Conservation (phyloP, 2,888 invertebrate species). For the Habrosyne pyritoides region DNA sequence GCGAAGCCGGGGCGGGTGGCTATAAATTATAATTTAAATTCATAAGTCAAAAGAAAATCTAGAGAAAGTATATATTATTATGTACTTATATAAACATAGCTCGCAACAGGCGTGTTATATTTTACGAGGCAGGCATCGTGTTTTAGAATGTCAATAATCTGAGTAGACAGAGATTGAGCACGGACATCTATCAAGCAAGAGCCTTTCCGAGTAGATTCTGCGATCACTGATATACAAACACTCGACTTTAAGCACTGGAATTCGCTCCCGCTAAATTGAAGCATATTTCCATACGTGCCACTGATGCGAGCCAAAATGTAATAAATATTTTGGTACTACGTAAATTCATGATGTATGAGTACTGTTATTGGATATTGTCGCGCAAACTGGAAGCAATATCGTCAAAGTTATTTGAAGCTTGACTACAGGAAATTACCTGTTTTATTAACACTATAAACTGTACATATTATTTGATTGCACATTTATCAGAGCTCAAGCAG, state of each 20-base stretch:
- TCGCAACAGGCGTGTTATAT: background rate
- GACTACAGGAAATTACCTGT: slow-evolving; percentile 8
- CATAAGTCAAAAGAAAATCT: background rate
- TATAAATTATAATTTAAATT: background rate
- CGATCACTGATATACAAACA: slow-evolving; percentile 42
- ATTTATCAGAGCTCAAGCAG: background rate
- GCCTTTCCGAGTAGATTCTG: slow-evolving; percentile 35
- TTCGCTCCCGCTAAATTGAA: background rate
- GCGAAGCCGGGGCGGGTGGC: no score
- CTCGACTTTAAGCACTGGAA: slow-evolving; percentile 13
- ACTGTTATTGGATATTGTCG: slow-evolving; percentile 13
- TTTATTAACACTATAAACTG: slow-evolving; percentile 3
- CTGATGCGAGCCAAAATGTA: slow-evolving; percentile 6
- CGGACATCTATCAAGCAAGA: slow-evolving; percentile 59
- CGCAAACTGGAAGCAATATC: slow-evolving; percentile 9
- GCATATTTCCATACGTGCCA: slow-evolving; percentile 5
- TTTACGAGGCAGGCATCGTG: slow-evolving; percentile 1
- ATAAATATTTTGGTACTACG: slow-evolving; percentile 8
- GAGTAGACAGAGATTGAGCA: slow-evolving; percentile 65
- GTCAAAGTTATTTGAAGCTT: slow-evolving; percentile 9
- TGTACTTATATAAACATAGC: background rate
- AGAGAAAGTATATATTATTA: background rate
- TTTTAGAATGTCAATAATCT: slow-evolving; percentile 62
- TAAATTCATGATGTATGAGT: slow-evolving; percentile 11
- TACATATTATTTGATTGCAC: background rate